phyloP scores from a whole-genome alignment of 2,797 vertebrate species.

The Crocidura indochinensis region DNA sequence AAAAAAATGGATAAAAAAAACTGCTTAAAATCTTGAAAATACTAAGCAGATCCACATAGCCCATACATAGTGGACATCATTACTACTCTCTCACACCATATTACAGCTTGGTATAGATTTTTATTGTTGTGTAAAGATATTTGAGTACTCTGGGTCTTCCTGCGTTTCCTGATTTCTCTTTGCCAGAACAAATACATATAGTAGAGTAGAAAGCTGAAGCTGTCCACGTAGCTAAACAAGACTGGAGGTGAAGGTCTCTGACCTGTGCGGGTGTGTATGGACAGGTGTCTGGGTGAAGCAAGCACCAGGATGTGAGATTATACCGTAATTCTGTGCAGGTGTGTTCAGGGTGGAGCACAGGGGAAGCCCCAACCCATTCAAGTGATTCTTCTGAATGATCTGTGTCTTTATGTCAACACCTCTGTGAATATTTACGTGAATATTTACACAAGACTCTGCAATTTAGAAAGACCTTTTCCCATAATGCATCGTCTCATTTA shows the following conservation, averaged over 20 bases:
- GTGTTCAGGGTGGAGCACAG: neutral
- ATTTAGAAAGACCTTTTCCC: constrained; percentile 48
- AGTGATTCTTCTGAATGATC: constrained; percentile 48
- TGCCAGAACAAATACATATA: constrained; percentile 8
- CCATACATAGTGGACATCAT: neutral
- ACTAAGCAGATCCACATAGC: neutral
- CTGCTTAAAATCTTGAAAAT: neutral
- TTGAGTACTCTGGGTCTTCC: neutral
- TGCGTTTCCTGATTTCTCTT: constrained; percentile 51
- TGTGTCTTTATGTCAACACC: constrained; percentile 40
- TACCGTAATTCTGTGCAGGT: neutral
- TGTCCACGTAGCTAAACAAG: neutral
- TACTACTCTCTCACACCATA: neutral
- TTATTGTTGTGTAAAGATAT: constrained; percentile 15
- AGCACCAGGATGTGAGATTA: neutral
- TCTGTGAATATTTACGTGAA: constrained; percentile 56
- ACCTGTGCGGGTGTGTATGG: neutral
- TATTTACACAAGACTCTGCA: constrained; percentile 54
- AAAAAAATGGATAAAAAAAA: constrained; percentile 8
- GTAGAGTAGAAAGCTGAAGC: neutral
- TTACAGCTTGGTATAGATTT: neutral
- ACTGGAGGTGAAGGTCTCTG: neutral
- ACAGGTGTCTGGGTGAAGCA: constrained; percentile 40
- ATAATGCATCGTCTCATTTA: constrained; percentile 39
- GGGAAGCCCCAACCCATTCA: constrained; percentile 33